phyloP scores from a whole-genome alignment of 2,113 vertebrate genomes.

The Etheostoma spectabile region DNA sequence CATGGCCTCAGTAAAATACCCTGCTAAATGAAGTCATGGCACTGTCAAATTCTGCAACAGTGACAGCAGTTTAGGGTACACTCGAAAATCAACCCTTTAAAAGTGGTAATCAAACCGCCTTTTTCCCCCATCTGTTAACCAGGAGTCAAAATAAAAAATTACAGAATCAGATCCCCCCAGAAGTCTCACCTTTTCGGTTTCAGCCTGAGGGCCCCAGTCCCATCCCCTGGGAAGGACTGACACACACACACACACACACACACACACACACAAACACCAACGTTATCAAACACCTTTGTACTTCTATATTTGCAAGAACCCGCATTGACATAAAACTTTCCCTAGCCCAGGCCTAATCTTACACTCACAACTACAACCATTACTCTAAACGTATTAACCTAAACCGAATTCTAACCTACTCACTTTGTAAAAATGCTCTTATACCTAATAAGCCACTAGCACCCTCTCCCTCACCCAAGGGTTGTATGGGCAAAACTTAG shows the following conservation, averaged over 20 bases:
- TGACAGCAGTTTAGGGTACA: not conserved
- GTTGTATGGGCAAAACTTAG: no score
- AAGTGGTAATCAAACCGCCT: not conserved
- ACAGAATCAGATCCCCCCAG: not conserved
- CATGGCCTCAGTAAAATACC: not conserved
- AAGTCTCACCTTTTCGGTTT: constrained; percentile 21
- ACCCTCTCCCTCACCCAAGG: not conserved
- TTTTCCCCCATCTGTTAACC: not conserved
- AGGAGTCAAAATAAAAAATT: not conserved
- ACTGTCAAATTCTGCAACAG: not conserved
- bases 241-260: not conserved
- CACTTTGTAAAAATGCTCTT: not conserved
- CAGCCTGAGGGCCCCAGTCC: not conserved
- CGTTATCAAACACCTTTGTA: no score
- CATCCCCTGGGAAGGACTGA: constrained; percentile 29
- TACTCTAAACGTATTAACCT: not conserved
- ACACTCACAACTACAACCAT: no score
- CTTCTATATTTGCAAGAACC: not conserved
- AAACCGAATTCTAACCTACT: not conserved
- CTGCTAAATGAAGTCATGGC: not conserved
- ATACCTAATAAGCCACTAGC: not conserved
- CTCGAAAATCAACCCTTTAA: no score
- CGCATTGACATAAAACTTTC: not conserved
- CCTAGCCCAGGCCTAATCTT: no score
- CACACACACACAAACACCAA: no score